Base-by-base conservation (phyloP, 2,113 vertebrate genomes). In the Mola mola region DNA sequence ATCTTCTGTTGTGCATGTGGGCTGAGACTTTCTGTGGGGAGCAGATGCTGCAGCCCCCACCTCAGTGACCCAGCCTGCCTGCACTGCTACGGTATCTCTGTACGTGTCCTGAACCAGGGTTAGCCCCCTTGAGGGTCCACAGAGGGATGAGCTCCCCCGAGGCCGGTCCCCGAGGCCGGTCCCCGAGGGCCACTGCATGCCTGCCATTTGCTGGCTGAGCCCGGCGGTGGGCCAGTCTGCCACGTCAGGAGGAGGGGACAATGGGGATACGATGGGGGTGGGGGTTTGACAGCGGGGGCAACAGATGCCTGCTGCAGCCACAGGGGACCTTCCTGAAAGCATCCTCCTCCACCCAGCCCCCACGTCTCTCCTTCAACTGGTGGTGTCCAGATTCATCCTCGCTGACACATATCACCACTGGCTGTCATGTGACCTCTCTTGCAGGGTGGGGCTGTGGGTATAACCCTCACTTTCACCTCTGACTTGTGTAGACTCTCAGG, bases 271-370 rank as follows among this genome's bases (percentile, higher is more conserved):
- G 50, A 37, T 61, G 71, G 49, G 38, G 49, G 33, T 26, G 36
- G 53, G 44, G 78, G 72, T 48, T 89, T 91, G 61, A 59, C 92
- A 90, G 87, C 66, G 74, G 93, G 94, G 92, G 26, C 91, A 96
- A 95, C 96, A 98, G 96, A 98, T 98, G 96, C 96, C 95, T 92
- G 83, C 94, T 95, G 91, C 92, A 94, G 90, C 93, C 94, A 92
- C 93, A 93, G 91, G 93, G 94, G 95, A 87, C 78, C 75, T 92
- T 93, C 90, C 92, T 94, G 94, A 95, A 97, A 98, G 93, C 90
- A 93, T 83, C 67, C 38, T 92, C 90, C 92, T 93, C 91, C 88
- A 90, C 55, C 49, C 88, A 90, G 28, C 66, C 21, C 48, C 15
- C n/a, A 12, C 37, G n/a, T 24, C 71, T 76, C 21, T 41, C 1